phyloP scores from a whole-genome alignment of 2,797 vertebrate species.

The Pangasius sanitwongsei region DNA sequence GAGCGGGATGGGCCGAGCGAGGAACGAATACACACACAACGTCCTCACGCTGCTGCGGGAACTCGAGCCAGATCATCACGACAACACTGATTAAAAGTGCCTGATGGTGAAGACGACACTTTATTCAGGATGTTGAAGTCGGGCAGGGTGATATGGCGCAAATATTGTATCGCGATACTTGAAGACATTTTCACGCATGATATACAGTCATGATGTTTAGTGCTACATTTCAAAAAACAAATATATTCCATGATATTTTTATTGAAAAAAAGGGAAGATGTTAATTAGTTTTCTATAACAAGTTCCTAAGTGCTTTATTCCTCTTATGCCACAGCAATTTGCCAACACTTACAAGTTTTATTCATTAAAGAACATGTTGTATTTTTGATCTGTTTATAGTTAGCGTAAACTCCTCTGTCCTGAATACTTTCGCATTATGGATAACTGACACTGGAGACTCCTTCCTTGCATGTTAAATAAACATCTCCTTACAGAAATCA shows the following conservation, averaged over 20 bases:
- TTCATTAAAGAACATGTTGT: too few relatives aligned
- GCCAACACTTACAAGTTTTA: too few relatives aligned
- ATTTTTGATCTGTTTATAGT: background rate
- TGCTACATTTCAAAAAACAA: too few relatives aligned
- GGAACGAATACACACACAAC: slow-evolving; percentile 78
- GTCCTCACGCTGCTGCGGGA: slow-evolving; percentile 78
- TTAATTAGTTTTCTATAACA: too few relatives aligned
- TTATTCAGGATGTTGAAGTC: background rate
- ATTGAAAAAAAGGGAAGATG: too few relatives aligned
- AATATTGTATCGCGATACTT: background rate
- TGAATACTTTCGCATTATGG: background rate
- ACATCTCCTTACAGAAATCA: background rate
- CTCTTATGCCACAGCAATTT: background rate
- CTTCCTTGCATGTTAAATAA: background rate
- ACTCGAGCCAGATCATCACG: background rate
- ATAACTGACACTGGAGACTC: background rate
- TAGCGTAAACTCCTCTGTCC: background rate
- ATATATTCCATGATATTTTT: too few relatives aligned
- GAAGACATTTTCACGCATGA: too few relatives aligned
- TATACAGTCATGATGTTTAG: too few relatives aligned
- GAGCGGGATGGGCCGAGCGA: slow-evolving; percentile 62
- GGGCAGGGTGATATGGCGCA: background rate
- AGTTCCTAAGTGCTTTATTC: background rate
- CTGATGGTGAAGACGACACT: background rate
- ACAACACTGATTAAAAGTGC: background rate